These are phyloP conservation scores for Onychorhynchus coronatus DNA, from an alignment of 2,113 vertebrate species.

Conservation along the genomic window DNA sequence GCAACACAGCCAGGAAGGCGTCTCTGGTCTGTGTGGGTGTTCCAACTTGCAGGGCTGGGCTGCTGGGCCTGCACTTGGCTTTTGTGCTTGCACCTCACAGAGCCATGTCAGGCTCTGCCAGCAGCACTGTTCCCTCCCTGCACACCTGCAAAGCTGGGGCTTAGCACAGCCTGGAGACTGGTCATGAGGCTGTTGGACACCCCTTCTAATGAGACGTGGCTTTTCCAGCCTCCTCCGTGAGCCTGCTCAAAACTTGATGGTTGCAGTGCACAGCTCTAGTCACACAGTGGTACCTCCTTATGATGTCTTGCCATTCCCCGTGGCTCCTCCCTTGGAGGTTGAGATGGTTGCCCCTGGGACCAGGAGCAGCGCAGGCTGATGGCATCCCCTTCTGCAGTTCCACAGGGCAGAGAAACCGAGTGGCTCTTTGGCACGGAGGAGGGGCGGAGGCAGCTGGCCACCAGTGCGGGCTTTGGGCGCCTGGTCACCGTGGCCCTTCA, in stretches of 20 bases:
- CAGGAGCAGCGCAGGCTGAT: background rate
- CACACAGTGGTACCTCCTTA: background rate
- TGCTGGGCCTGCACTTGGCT: background rate
- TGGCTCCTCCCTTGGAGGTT: background rate
- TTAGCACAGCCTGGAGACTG: background rate
- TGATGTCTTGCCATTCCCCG: background rate
- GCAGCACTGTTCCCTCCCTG: background rate
- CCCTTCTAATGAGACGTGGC: accelerated
- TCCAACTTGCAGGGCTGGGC: background rate
- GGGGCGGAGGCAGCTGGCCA: slow-evolving; percentile 85
- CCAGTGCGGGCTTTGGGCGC: slow-evolving; percentile 85
- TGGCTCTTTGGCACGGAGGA: slow-evolving; percentile 93
- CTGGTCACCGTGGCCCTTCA: slow-evolving; percentile 88
- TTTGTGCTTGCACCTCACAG: accelerated
- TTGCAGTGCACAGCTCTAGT: accelerated
- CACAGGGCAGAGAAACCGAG: slow-evolving; percentile 91
- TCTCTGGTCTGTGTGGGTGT: accelerated
- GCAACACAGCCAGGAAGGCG: accelerated
- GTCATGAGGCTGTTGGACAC: background rate
- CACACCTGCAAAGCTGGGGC: background rate
- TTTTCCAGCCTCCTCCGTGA: background rate
- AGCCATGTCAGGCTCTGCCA: accelerated
- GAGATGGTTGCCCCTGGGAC: accelerated
- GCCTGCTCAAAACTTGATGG: background rate
- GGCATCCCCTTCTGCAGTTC: slow-evolving; percentile 75